Evolutionary conservation across 1,140 invertebrate species (phyloP).

Genomic region (Diabrotica virgifera): DNA sequence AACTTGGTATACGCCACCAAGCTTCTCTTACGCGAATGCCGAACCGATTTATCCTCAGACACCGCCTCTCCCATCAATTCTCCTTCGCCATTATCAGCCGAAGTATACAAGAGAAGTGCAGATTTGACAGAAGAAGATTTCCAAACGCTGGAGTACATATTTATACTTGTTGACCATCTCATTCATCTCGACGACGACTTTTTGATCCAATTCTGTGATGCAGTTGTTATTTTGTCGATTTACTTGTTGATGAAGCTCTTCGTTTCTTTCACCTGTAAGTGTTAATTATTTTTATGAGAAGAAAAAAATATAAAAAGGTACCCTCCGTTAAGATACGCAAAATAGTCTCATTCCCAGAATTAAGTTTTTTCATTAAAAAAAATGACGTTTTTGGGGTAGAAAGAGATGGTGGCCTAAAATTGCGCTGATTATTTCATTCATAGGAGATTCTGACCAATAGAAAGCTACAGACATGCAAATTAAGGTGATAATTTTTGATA

Average conservation of each 20-base stretch:
- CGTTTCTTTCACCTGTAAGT: conserved; percentile 45
- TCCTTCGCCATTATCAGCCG: conserved; percentile 9
- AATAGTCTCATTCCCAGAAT: no score
- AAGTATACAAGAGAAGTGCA: conserved; percentile 45
- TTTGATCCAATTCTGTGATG: conserved; percentile 74
- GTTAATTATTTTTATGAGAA: not conserved
- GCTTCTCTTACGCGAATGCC: conserved; percentile 54
- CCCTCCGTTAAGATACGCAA: no score
- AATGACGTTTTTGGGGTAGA: no score
- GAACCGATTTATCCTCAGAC: conserved; percentile 30
- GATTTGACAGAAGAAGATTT: conserved; percentile 59
- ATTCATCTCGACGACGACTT: conserved; percentile 68
- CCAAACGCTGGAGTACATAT: conserved; percentile 62
- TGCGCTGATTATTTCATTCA: no score
- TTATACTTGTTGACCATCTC: conserved; percentile 68
- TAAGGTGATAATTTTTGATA: no score
- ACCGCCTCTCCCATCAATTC: conserved; percentile 18
- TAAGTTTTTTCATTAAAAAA: no score
- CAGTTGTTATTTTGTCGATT: conserved; percentile 65
- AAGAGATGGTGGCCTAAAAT: no score
- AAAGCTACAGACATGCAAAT: no score
- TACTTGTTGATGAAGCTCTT: conserved; percentile 55
- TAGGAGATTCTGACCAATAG: no score
- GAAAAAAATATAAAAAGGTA: no score
- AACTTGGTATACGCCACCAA: conserved; percentile 73